These are phyloP conservation scores for Stercorarius parasiticus DNA, from an alignment of 2,113 vertebrate species.

Conservation along the genomic window DNA sequence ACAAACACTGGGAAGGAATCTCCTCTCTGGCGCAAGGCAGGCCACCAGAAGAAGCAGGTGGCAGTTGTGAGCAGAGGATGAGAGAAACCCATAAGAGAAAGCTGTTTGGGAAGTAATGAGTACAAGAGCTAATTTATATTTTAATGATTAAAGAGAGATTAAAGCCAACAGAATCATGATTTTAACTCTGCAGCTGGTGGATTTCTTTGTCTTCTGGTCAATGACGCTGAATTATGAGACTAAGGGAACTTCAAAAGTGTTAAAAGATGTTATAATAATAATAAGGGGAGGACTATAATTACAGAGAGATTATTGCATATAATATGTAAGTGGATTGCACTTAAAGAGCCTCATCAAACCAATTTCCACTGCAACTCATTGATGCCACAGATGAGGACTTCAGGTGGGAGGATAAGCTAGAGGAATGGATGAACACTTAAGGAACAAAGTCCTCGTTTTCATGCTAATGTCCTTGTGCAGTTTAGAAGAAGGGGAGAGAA, in stretches of 20 bases:
- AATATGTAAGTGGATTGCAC: conserved; percentile 60
- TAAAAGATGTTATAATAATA: conserved; percentile 66
- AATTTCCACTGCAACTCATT: conserved; percentile 48
- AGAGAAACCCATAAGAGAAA: conserved; percentile 56
- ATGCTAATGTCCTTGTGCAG: conserved; percentile 63
- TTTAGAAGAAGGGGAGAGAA: conserved; percentile 61
- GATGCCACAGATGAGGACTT: conserved; percentile 67
- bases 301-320: conserved; percentile 58
- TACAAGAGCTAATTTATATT: conserved; percentile 72
- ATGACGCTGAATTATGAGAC: conserved; percentile 69
- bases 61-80: conserved; percentile 37
- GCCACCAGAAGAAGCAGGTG: conserved; percentile 63
- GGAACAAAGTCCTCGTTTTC: conserved; percentile 60
- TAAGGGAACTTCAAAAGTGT: conserved; percentile 64
- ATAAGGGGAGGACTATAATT: conserved; percentile 60
- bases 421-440: conserved; percentile 62
- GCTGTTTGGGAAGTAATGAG: conserved; percentile 50
- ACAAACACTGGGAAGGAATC: background rate
- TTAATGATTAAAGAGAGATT: conserved; percentile 72
- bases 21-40: background rate
- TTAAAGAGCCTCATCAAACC: conserved; percentile 72
- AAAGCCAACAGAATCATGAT: conserved; percentile 59
- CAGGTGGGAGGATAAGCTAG: conserved; percentile 54
- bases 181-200: conserved; percentile 65
- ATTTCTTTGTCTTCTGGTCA: conserved; percentile 69